Base-by-base conservation (phyloP, 2,888 invertebrate genomes). In the Cosmia trapezina region DNA sequence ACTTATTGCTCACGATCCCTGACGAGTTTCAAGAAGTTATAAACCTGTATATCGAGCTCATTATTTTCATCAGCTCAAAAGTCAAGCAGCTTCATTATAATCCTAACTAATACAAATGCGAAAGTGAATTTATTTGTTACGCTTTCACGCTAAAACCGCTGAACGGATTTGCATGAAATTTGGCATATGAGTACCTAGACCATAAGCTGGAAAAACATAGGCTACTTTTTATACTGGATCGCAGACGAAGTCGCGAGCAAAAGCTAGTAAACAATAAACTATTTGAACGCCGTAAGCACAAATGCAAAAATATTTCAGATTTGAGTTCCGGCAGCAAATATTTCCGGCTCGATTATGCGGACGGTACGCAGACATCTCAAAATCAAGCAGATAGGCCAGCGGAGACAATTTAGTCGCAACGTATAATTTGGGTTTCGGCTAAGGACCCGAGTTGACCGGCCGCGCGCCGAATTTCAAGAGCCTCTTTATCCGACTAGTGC, bases 341-440 rank as follows among this genome's bases (percentile, higher is more conserved):
- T 54, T 78, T 62, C 9, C 11, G 9, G 11, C 37, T 37, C 57
- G 33, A 70, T 73, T 81, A 81, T 84, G 88, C 87, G 45, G 80
- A 86, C 91, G 67, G 88, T 93, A 92, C 73, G 78, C 90, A 91
- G 91, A 91, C 90, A 90, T 91, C 89, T 92, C 88, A 87, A 93
- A 91, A 91, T 88, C 89, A 87, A 87, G 88, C 86, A 86, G 91
- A 89, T 90, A 89, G 89, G 88, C 89, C 86, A 89, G 84, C 83
- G 87, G 89, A 90, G 93, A 94, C 92, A 94, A 94, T 93, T 94
- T 93, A 91, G 91, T 89, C 88, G 89, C 90, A 91, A 90, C 91
- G 93, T 92, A 93, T 94, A 94, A 95, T 95, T 95, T 93, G 90
- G 89, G 85, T 87, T 87, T 89, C 83, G 86, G 88, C 87, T 87